Base-by-base conservation (phyloP, 2,888 invertebrate genomes). In the Osedax fenrisi region DNA sequence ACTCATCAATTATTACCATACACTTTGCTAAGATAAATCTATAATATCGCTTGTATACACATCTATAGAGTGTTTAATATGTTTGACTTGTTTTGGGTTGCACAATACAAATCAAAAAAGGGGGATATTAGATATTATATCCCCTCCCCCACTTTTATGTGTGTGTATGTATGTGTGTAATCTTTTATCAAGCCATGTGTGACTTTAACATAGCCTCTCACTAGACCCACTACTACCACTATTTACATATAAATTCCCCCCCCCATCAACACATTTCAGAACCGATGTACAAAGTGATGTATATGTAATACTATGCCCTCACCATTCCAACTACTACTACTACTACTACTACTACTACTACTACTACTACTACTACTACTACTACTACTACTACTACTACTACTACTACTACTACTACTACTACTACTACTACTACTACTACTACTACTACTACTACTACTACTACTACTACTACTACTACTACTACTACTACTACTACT, bases 361-460 rank as follows among this genome's bases (percentile, higher is more conserved):
- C 69, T 69, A 69, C 1, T 69, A 1, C 69, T 69, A 1, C 69
- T 69, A 69, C 17, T 56, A 56, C 56, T 56, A 56, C 56, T 56
- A 56, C 0, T 56, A 1, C 56, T 56, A 56, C 56, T 56, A 56
- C 56, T 56, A 56, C 56, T 56, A 0, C 56, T 56, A 56, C 56
- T 56, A 56, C 56, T 56, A 0, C 56, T 56, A 56, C 69, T 69
- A 69, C 69, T 69, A 1, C 69, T 56, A 21, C 69, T 69, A 69
- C 69, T 69, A 69, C 69, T 69, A 69, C 69, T 69, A 69, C 69
- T 69, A 1, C 69, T 69, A 1, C 69, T 69, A 69, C 26, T 69
- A 66, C 66, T 66, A 66, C 66, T 66, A 66, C 66, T 66, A 66
- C 66, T 66, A 66, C 66, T 66, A 66, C 66, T 66, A 66, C 66